Conservation (phyloP, 2,888 invertebrate genomes). For the Pemphredon lugubris region DNA sequence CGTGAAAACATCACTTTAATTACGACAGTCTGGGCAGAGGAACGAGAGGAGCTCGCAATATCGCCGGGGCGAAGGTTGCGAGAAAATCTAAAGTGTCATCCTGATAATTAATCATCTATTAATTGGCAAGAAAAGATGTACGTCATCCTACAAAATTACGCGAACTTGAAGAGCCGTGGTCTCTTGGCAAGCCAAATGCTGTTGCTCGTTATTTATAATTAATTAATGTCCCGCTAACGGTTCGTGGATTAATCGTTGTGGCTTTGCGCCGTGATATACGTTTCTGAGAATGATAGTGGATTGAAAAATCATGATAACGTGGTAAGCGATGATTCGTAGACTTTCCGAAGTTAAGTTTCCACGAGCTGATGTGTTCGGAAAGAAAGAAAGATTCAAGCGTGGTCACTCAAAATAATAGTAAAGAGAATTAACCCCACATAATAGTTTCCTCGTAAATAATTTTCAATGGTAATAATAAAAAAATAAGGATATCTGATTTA, state of each 20-base stretch:
- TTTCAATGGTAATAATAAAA: too few species aligned
- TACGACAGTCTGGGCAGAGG: slow-evolving; percentile 41
- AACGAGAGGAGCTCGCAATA: slow-evolving; percentile 30
- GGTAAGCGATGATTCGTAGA: too few species aligned
- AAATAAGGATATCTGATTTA: too few species aligned
- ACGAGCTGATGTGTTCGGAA: too few species aligned
- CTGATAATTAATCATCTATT: slow-evolving; percentile 78
- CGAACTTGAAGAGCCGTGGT: slow-evolving; percentile 63
- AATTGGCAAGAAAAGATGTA: slow-evolving; percentile 77
- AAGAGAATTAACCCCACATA: too few species aligned
- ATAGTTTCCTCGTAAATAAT: too few species aligned
- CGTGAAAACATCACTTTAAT: slow-evolving; percentile 50
- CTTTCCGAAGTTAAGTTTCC: too few species aligned
- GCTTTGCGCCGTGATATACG: slow-evolving; percentile 15
- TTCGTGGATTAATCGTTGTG: slow-evolving; percentile 33
- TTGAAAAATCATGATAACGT: background rate
- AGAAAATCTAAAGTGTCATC: slow-evolving; percentile 76
- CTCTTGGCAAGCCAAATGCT: slow-evolving; percentile 49
- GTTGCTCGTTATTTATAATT: slow-evolving; percentile 73
- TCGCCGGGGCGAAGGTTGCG: slow-evolving; percentile 47
- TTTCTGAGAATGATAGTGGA: too few species aligned
- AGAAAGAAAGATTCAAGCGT: too few species aligned
- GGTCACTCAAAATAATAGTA: too few species aligned
- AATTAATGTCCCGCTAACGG: slow-evolving; percentile 71
- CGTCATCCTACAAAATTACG: slow-evolving; percentile 73